These are phyloP conservation scores for Eumaeus atala DNA, from an alignment of 1,140 invertebrate genomes.

Conservation along the genomic window DNA sequence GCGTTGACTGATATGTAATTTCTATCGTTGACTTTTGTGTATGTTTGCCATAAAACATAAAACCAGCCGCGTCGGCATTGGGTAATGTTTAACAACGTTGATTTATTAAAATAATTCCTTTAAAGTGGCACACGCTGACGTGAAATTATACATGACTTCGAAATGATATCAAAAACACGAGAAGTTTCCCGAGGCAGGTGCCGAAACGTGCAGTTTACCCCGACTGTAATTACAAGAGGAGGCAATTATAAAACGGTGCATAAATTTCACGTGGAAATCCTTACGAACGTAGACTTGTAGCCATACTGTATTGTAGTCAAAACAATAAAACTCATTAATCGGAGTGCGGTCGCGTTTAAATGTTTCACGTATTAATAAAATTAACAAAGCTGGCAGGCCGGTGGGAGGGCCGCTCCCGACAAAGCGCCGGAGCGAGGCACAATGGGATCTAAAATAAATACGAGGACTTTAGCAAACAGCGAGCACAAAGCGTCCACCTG, in stretches of 20 bases:
- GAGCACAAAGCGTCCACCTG: constrained; percentile 65
- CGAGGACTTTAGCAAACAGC: constrained; percentile 67
- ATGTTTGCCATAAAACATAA: too few species aligned
- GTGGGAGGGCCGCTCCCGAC: constrained; percentile 54
- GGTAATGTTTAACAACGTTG: background rate
- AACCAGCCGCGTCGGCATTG: too few species aligned
- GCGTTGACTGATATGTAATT: too few species aligned
- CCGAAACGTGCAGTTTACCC: constrained; percentile 29
- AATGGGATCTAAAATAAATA: constrained; percentile 73
- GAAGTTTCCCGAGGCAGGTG: constrained; percentile 42
- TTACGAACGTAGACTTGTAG: constrained; percentile 8
- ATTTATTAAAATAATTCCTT: constrained; percentile 4
- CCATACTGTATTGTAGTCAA: too few species aligned
- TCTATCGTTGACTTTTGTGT: too few species aligned
- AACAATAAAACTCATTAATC: constrained; percentile 73
- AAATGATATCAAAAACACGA: constrained; percentile 34
- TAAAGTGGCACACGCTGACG: constrained; percentile 23
- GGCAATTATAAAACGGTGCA: constrained; percentile 52
- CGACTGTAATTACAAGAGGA: constrained; percentile 29
- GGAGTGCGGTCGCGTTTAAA: constrained; percentile 69
- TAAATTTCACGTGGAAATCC: constrained; percentile 53
- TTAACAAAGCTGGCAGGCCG: constrained; percentile 66
- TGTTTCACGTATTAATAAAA: constrained; percentile 74
- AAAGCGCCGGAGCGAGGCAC: constrained; percentile 61
- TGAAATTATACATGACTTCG: constrained; percentile 12